Evolutionary conservation across 2,113 vertebrate genomes (phyloP).

Genomic region (Bufo gargarizans): DNA sequence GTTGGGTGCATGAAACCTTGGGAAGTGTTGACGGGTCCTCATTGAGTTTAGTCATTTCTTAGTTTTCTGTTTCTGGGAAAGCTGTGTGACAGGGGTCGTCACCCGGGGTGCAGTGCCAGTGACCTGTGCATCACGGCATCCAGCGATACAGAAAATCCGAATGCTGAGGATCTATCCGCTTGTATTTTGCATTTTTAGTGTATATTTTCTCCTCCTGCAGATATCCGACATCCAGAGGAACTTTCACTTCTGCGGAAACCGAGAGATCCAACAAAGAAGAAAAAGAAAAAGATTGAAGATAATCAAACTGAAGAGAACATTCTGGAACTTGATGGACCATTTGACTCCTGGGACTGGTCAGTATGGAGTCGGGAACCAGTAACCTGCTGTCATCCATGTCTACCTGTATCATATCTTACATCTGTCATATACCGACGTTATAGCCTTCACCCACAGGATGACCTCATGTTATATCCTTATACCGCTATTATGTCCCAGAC

Average conservation of each 20-base stretch:
- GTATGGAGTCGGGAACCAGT: constrained; percentile 23
- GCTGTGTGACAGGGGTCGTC: too few species aligned
- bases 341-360: constrained; percentile 94
- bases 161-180: too few species aligned
- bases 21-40: too few species aligned
- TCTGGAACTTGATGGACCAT: constrained; percentile 89
- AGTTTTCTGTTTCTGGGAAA: too few species aligned
- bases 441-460: not conserved
- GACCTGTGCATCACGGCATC: too few species aligned
- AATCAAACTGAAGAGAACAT: constrained; percentile 86
- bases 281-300: constrained; percentile 93
- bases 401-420: not conserved
- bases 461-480: too few species aligned
- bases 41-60: too few species aligned
- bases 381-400: not conserved
- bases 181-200: not conserved
- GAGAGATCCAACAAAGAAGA: constrained; percentile 97
- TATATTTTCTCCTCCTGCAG: constrained; percentile 66
- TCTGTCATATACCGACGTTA: not conserved
- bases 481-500: too few species aligned
- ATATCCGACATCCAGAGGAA: constrained; percentile 97
- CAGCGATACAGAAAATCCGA: too few species aligned
- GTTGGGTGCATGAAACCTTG: too few species aligned
- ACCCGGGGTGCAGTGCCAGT: too few species aligned
- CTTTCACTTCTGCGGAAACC: constrained; percentile 96